Evolutionary conservation across 2,113 vertebrate species (phyloP), one percentile per base, ranked within the genome.

Genomic region (Shinisaurus crocodilurus): DNA sequence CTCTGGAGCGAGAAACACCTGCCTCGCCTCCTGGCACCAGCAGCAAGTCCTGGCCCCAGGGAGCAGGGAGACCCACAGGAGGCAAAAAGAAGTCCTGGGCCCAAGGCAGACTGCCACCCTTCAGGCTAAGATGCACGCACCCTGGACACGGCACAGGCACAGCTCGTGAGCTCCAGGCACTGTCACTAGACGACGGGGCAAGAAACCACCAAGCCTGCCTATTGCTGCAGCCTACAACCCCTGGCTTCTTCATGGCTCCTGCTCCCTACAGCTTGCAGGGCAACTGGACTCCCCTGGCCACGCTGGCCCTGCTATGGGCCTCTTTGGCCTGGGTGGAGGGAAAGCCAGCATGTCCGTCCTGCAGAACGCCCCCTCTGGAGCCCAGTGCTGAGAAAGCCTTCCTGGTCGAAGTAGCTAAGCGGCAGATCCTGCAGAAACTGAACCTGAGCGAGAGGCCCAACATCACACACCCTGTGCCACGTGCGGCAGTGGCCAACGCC

Each of bases 361-460:
- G 98, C 74, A 95, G 95, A 50, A 93, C 94, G 50, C 96, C 96
- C 29, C 48, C 93, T 54, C 92, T 97, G 96, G 97, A 97, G 43
- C 96, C 93, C 74, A 95, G 93, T 32, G 96, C 95, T 2, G 98
- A 98, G 86, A 94, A 98, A 92, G 95, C 93, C 89, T 95, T 98
- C 93, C 97, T 99, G 96, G 93, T 98, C 5, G 96, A 98, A 83
- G 89, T 98, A 63, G 98, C 98, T 92, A 99, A 99, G 92, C 97
- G 97, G 95, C 98, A 98, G 93, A 98, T 99, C 92, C 94, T 99
- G 93, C 97, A 98, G 87, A 99, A 98, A 85, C 94, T 99, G 88
- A 97, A 98, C 93, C 97, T 99, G 95, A 98, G 96, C 54, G 98
- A 98, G 84, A 98, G 98, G 63, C 99, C 99, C 12, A 98, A 98